A percentile compares a stretch with the other conserved stretches of the same genome.
Evolutionary conservation across 2,888 invertebrate genomes (phyloP).

Genomic region (Parnassius orleans): DNA sequence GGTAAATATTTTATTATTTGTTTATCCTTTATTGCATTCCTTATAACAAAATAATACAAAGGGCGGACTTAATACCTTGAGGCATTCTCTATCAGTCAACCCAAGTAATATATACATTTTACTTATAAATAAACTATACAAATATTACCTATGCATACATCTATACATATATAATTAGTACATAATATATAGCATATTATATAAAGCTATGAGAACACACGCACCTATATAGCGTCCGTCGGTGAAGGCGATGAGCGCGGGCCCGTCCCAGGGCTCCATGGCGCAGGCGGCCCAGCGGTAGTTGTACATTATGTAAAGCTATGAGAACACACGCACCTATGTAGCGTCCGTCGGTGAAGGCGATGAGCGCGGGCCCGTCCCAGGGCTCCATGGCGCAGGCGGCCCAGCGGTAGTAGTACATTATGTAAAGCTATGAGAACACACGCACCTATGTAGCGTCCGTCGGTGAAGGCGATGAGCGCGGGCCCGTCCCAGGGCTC

Average conservation of each 20-base stretch:
- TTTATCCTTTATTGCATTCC: too few species aligned
- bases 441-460: constrained; percentile 91
- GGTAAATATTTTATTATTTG: too few species aligned
- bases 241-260: constrained; percentile 97
- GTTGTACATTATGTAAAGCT: constrained; percentile 77
- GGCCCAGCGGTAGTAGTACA: constrained; percentile 97
- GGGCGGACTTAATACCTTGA: too few species aligned
- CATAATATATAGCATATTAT: constrained; percentile 46
- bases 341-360: constrained; percentile 98
- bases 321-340: constrained; percentile 82
- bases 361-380: constrained; percentile 98
- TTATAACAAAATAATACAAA: too few species aligned
- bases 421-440: neutral
- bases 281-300: constrained; percentile 98
- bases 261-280: constrained; percentile 99
- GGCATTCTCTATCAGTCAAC: too few species aligned
- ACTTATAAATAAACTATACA: too few species aligned
- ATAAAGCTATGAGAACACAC: constrained; percentile 21
- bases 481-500: constrained; percentile 99
- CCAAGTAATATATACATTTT: too few species aligned
- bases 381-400: constrained; percentile 99
- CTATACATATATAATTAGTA: too few species aligned
- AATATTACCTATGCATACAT: too few species aligned
- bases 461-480: constrained; percentile 97
- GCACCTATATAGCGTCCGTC: constrained; percentile 97